Evolutionary conservation across 1,140 invertebrate species (phyloP), one percentile per base, ranked within the genome.

Genomic region (Campoletis sonorensis): DNA sequence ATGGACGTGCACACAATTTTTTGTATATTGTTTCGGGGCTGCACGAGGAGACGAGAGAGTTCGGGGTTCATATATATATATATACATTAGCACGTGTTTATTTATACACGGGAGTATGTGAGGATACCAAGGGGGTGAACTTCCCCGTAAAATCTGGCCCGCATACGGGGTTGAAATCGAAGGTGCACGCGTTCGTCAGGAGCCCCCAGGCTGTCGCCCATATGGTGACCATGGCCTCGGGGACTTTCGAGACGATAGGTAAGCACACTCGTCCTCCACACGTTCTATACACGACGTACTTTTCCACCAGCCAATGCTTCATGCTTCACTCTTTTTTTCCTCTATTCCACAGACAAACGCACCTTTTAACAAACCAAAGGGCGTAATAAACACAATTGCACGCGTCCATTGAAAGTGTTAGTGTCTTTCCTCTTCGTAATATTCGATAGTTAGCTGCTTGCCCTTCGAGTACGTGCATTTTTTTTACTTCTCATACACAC

Each of bases 151-250:
- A 91, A 90, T 90, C 87, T 89, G 87, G 87, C 84, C 87, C 86
- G 87, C 89, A 90, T 88, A 85, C 87, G 86, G 86, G 86, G 82
- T 75, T 79, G 80, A 82, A 82, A 85, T 84, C 77, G 85, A 87
- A 91, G 88, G 88, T 90, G 86, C 73, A 86, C 70, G 58, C 83
- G 58, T 49, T 23, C 33, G 58, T 51, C 30, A 64, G 58, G 37
- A 87, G 86, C 85, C 90, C 90, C 86, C 84, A 84, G 88, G 84
- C 88, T 89, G 89, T 84, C 79, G 89, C 88, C 91, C 91, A 92
- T 91, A 91, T 92, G 91, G 90, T 89, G 89, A 90, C 83, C 87
- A 89, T 85, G 82, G 88, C 86, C 84, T 75, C 76, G 83, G 78
- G 81, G 67, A 71, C 64, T 83, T 72, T 68, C 81, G 80, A 85